Evolutionary conservation across 2,113 vertebrate genomes (phyloP).

Genomic region (Crotophaga sulcirostris): DNA sequence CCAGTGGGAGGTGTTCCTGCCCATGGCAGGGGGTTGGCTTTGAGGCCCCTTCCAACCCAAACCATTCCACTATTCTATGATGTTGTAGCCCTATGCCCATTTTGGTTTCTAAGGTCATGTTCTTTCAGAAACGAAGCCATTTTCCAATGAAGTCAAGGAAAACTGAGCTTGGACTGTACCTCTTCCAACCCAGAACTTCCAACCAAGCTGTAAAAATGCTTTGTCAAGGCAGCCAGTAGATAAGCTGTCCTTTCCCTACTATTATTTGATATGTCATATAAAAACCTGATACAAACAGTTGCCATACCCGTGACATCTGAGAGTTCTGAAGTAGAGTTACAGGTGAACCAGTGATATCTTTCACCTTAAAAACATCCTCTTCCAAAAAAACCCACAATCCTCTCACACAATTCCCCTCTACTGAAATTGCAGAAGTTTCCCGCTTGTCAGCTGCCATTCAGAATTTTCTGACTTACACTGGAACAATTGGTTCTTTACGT

Average conservation of each 20-base stretch:
- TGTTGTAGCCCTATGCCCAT: too few species aligned
- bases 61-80: too few species aligned
- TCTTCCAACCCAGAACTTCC: fast-evolving
- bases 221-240: not conserved
- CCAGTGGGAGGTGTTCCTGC: too few species aligned
- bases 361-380: too few species aligned
- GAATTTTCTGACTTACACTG: not conserved
- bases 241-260: not conserved
- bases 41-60: too few species aligned
- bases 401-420: not conserved
- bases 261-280: fast-evolving
- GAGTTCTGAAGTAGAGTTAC: too few species aligned
- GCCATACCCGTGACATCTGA: not conserved
- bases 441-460: too few species aligned
- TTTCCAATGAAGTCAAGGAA: not conserved
- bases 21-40: too few species aligned
- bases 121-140: not conserved
- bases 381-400: too few species aligned
- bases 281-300: not conserved
- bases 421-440: not conserved
- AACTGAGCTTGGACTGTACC: not conserved
- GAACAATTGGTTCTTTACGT: not conserved
- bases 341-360: too few species aligned
- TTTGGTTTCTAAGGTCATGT: not conserved
- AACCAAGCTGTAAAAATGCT: not conserved